Evolutionary conservation across 2,797 vertebrate species (phyloP).

Genomic region (Merluccius polli): DNA sequence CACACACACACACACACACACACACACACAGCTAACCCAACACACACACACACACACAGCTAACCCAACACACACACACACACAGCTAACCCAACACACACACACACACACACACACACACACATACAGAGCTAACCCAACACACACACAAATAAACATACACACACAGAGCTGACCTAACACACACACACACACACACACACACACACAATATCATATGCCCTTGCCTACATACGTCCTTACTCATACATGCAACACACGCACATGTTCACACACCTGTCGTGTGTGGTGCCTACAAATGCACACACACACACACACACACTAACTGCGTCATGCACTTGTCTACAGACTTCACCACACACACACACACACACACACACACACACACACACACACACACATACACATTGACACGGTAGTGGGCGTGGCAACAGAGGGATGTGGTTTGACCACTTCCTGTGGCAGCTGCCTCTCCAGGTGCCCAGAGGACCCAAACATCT

Average conservation of each 20-base stretch:
- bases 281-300: neutral
- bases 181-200: no score
- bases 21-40: neutral
- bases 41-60: slow-evolving; percentile 2
- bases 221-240: neutral
- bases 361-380: neutral
- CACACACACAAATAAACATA: no score
- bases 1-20: slow-evolving; percentile 7
- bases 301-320: neutral
- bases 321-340: neutral
- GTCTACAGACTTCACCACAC: neutral
- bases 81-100: neutral
- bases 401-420: slow-evolving; percentile 35
- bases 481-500: slow-evolving; percentile 5
- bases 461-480: slow-evolving; percentile 56
- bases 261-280: neutral
- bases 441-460: slow-evolving; percentile 57
- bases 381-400: slow-evolving; percentile 3
- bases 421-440: slow-evolving; percentile 25
- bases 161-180: no score
- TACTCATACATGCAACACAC: neutral
- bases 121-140: neutral
- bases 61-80: slow-evolving; percentile 1
- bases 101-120: slow-evolving; percentile 4
- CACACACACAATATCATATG: slow-evolving; percentile 16